These are phyloP conservation scores for Cottus gobio DNA, from an alignment of 2,113 vertebrate species.

Conservation along the genomic window DNA sequence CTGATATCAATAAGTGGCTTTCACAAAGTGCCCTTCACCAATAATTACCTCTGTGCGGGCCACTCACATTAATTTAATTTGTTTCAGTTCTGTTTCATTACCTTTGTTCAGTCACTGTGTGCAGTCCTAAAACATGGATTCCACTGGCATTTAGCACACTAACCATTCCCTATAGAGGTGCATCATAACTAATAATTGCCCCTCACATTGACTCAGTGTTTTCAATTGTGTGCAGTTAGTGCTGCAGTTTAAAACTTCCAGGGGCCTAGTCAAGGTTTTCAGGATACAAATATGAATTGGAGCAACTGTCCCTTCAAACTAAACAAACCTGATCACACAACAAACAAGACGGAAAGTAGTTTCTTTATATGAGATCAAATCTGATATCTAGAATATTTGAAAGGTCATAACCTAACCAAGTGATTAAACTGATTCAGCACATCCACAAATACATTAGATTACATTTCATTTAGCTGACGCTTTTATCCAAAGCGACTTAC, in stretches of 20 bases:
- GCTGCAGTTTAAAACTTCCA: background rate
- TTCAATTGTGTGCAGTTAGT: too few relatives aligned
- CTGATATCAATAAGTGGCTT: constrained; percentile 40
- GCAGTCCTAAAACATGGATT: background rate
- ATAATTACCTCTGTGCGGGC: constrained; percentile 1
- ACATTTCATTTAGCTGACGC: too few relatives aligned
- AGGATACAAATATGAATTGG: too few relatives aligned
- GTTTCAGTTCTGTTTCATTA: background rate
- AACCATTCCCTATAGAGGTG: background rate
- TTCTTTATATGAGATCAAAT: background rate
- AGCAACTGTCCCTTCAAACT: background rate
- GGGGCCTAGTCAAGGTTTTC: too few relatives aligned
- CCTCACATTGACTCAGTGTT: background rate
- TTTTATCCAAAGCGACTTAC: too few relatives aligned
- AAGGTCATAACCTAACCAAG: background rate
- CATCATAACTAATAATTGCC: background rate
- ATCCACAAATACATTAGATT: background rate
- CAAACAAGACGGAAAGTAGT: background rate
- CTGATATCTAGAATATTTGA: background rate
- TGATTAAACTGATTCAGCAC: background rate
- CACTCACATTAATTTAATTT: too few relatives aligned
- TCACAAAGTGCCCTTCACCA: constrained; percentile 12
- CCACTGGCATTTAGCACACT: background rate
- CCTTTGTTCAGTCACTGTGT: background rate
- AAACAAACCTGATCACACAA: background rate